A percentile compares a stretch with the other conserved stretches of the same genome.
phyloP scores from a whole-genome alignment of 2,888 invertebrate species.

The Drosophila macrospina region DNA sequence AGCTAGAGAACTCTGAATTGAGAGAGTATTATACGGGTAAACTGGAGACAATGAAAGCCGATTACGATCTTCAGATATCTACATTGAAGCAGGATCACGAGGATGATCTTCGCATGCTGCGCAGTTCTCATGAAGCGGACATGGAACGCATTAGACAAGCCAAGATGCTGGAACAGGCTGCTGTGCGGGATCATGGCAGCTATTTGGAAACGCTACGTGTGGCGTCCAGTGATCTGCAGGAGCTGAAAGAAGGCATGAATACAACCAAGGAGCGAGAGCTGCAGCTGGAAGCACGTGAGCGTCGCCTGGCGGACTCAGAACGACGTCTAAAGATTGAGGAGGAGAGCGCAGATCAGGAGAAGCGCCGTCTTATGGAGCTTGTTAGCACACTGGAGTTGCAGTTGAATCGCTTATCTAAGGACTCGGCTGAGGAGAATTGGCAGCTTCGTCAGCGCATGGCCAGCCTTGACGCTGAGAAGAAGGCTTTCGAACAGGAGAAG shows the following conservation, averaged over 20 bases:
- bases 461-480: constrained; percentile 83
- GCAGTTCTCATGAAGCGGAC: constrained; percentile 81
- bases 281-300: constrained; percentile 78
- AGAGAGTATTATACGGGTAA: constrained; percentile 79
- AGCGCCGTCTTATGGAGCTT: constrained; percentile 83
- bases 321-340: constrained; percentile 78
- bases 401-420: constrained; percentile 79
- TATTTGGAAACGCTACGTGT: constrained; percentile 83
- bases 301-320: constrained; percentile 81
- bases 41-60: constrained; percentile 67
- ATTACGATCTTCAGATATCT: constrained; percentile 71
- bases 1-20: constrained; percentile 75
- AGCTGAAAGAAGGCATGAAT: constrained; percentile 80
- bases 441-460: constrained; percentile 83
- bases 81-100: constrained; percentile 80
- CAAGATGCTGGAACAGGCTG: constrained; percentile 83
- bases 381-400: constrained; percentile 84
- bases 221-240: constrained; percentile 83
- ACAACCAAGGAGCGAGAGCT: constrained; percentile 79
- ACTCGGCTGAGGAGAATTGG: constrained; percentile 85
- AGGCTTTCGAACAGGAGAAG: constrained; percentile 83
- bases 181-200: constrained; percentile 83
- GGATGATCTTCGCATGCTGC: constrained; percentile 77
- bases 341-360: constrained; percentile 80
- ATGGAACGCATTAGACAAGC: constrained; percentile 84